Evolutionary conservation across 2,888 invertebrate genomes (phyloP).

Genomic region (Mythimna ferrago): DNA sequence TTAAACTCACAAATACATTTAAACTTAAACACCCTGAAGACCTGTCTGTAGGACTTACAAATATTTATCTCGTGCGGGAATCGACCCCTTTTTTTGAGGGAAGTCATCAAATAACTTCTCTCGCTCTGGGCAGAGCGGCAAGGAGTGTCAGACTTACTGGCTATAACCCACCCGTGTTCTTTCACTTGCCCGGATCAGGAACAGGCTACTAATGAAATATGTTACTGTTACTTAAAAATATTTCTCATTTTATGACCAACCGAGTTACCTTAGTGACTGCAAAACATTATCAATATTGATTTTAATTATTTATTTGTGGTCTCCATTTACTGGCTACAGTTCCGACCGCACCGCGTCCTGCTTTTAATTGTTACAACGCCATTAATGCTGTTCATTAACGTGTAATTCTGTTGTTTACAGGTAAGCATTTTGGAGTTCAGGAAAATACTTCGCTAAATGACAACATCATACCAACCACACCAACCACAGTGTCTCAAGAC

Average conservation of each 20-base stretch:
- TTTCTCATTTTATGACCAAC: not conserved
- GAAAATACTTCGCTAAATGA: not conserved
- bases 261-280: not conserved
- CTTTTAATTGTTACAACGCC: constrained; percentile 36
- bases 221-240: not conserved
- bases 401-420: constrained; percentile 54
- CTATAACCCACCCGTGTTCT: too few species aligned
- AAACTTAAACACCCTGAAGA: too few species aligned
- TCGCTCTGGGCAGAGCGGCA: too few species aligned
- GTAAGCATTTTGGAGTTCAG: constrained; percentile 32
- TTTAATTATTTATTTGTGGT: constrained; percentile 49
- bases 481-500: too few species aligned
- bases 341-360: constrained; percentile 28
- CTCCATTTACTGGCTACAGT: constrained; percentile 36
- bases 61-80: not conserved
- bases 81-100: too few species aligned
- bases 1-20: too few species aligned
- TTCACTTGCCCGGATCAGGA: too few species aligned
- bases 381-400: constrained; percentile 47
- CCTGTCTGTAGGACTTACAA: not conserved
- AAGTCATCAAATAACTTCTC: too few species aligned
- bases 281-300: constrained; percentile 34
- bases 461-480: not conserved
- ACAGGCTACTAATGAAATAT: too few species aligned
- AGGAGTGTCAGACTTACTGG: too few species aligned